These are phyloP conservation scores for Nomada goodeniana DNA, from an alignment of 2,888 invertebrate genomes.

Conservation along the genomic window DNA sequence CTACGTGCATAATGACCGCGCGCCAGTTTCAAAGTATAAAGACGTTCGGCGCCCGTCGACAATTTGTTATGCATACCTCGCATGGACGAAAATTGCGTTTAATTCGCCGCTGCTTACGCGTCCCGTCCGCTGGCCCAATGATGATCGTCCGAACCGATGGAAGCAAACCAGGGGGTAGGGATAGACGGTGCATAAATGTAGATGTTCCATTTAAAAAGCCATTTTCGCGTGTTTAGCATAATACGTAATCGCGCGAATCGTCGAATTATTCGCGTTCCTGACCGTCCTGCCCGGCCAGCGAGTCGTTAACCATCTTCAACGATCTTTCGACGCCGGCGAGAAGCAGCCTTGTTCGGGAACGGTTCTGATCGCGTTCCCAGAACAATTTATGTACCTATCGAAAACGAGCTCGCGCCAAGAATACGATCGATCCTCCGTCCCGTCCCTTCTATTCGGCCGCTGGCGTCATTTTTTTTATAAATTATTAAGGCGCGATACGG, in stretches of 20 bases:
- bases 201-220: slow-evolving; percentile 83
- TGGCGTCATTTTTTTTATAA: slow-evolving; percentile 1
- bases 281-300: slow-evolving; percentile 25
- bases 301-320: slow-evolving; percentile 58
- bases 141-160: neutral
- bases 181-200: slow-evolving; percentile 78
- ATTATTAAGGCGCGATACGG: slow-evolving; percentile 31
- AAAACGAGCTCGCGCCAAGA: slow-evolving; percentile 52
- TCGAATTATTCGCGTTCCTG: slow-evolving; percentile 57
- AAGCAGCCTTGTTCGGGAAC: slow-evolving; percentile 42
- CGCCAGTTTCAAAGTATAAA: slow-evolving; percentile 71
- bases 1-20: slow-evolving; percentile 63
- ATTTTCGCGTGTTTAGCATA: slow-evolving; percentile 83
- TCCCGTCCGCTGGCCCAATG: slow-evolving; percentile 20
- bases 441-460: neutral
- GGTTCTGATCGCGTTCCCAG: slow-evolving; percentile 61
- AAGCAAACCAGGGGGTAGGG: neutral
- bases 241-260: slow-evolving; percentile 75
- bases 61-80: slow-evolving; percentile 80
- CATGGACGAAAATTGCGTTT: slow-evolving; percentile 77
- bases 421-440: slow-evolving; percentile 17
- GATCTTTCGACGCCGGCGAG: slow-evolving; percentile 28
- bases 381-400: slow-evolving; percentile 63
- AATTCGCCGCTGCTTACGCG: slow-evolving; percentile 72
- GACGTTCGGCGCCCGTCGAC: slow-evolving; percentile 72